These are phyloP conservation scores for Gymnarchus niloticus DNA, from an alignment of 2,113 vertebrate species.

Conservation along the genomic window DNA sequence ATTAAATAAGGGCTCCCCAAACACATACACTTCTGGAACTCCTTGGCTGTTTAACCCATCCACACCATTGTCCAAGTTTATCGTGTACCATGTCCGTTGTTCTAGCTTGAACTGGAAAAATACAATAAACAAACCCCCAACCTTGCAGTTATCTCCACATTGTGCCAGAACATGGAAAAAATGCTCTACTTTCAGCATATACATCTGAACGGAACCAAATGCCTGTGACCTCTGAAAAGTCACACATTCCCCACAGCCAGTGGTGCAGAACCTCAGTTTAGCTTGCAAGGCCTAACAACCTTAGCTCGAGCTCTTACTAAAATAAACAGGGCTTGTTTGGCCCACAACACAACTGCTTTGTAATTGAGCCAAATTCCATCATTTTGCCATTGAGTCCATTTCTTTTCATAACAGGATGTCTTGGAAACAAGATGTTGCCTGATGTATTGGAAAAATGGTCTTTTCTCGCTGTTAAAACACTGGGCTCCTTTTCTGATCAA, in stretches of 20 bases:
- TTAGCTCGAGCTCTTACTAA: conserved; percentile 30
- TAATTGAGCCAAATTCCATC: conserved; percentile 36
- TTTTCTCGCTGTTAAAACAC: not conserved
- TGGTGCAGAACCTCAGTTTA: conserved; percentile 43
- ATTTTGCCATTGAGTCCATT: conserved; percentile 31
- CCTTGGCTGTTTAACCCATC: not conserved
- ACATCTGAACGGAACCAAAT: conserved; percentile 20
- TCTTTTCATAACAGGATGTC: conserved; percentile 34
- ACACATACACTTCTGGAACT: not conserved
- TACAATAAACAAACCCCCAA: not conserved
- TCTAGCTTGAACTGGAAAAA: conserved; percentile 1
- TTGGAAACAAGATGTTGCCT: conserved; percentile 32
- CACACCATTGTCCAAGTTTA: not conserved
- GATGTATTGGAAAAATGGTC: not conserved
- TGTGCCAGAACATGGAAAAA: conserved; percentile 18
- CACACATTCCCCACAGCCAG: conserved; percentile 42
- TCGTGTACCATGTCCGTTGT: not conserved
- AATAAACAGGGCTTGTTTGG: conserved; percentile 51
- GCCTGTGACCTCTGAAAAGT: conserved; percentile 31
- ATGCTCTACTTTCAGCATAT: not conserved
- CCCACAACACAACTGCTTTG: conserved; percentile 49
- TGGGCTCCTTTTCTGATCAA: not conserved
- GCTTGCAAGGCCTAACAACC: conserved; percentile 37
- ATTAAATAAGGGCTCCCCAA: no score
- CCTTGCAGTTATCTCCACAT: conserved; percentile 18